phyloP scores from a whole-genome alignment of 2,888 invertebrate species.

The Osmoderma eremita region DNA sequence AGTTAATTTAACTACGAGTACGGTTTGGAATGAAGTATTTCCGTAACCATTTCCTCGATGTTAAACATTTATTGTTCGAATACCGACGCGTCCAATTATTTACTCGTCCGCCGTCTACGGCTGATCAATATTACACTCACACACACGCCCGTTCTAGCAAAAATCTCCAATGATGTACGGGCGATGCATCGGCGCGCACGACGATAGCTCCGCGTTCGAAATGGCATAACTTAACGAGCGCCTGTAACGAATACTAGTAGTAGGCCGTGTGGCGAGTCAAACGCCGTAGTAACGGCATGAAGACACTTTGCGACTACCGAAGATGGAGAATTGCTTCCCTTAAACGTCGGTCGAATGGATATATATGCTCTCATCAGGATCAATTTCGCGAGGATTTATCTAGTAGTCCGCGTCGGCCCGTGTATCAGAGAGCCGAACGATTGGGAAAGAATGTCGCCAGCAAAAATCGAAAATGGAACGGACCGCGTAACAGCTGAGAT shows the following conservation, averaged over 20 bases:
- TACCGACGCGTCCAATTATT: not conserved
- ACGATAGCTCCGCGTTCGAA: not conserved
- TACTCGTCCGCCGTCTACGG: not conserved
- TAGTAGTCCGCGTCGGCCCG: not conserved
- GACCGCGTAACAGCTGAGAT: constrained; percentile 10
- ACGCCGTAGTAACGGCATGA: constrained; percentile 7
- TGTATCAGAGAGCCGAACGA: not conserved
- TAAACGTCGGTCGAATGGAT: constrained; percentile 14
- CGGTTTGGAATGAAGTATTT: no score
- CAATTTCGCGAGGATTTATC: constrained; percentile 19
- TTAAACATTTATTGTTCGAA: no score
- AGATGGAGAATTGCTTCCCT: constrained; percentile 17
- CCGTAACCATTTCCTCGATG: no score
- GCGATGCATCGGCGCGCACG: not conserved
- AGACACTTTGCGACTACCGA: constrained; percentile 1
- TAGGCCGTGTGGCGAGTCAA: not conserved
- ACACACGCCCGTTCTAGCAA: not conserved
- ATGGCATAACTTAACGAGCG: constrained; percentile 10
- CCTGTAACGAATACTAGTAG: constrained; percentile 3
- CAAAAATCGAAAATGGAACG: constrained; percentile 19
- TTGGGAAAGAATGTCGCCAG: constrained; percentile 13
- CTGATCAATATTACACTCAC: constrained; percentile 13
- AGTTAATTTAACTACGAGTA: no score
- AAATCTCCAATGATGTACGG: constrained; percentile 10
- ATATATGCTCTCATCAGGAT: constrained; percentile 24